Percentiles rank a stretch among this genome's conserved stretches.
These are phyloP conservation scores for Phlogophora meticulosa DNA, from an alignment of 2,888 invertebrate genomes.

Conservation along the genomic window DNA sequence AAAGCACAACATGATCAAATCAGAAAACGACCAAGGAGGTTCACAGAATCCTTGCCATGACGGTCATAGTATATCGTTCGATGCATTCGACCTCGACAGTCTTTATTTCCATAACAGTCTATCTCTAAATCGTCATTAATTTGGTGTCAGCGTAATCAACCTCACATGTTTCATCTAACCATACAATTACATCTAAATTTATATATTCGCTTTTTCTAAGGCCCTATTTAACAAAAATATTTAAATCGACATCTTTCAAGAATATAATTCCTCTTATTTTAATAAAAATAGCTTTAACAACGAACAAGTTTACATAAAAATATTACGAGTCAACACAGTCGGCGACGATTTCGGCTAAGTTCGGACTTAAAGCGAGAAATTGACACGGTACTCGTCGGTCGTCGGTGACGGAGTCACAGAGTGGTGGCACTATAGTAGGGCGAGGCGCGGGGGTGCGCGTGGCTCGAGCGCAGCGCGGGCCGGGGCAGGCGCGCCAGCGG, in stretches of 20 bases:
- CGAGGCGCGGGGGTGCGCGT: slow-evolving; percentile 72
- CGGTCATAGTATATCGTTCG: slow-evolving; percentile 77
- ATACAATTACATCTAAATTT: slow-evolving; percentile 87
- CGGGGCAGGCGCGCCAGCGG: slow-evolving; percentile 75
- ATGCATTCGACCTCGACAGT: slow-evolving; percentile 88
- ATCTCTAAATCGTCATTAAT: slow-evolving; percentile 80
- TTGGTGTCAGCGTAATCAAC: slow-evolving; percentile 86
- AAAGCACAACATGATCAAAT: slow-evolving; percentile 89
- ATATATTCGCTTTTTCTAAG: slow-evolving; percentile 84
- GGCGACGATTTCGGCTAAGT: slow-evolving; percentile 84
- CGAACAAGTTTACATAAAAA: slow-evolving; percentile 89
- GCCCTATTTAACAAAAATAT: slow-evolving; percentile 91
- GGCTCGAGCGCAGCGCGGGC: slow-evolving; percentile 73
- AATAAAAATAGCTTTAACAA: slow-evolving; percentile 90
- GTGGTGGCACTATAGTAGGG: slow-evolving; percentile 85
- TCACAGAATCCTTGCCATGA: slow-evolving; percentile 81
- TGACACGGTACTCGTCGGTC: slow-evolving; percentile 83
- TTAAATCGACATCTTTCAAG: slow-evolving; percentile 87
- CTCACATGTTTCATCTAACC: slow-evolving; percentile 85
- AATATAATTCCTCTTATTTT: slow-evolving; percentile 89
- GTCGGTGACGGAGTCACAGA: slow-evolving; percentile 79
- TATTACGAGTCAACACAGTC: slow-evolving; percentile 88
- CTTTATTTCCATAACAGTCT: slow-evolving; percentile 86
- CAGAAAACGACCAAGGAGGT: slow-evolving; percentile 79
- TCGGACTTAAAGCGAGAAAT: slow-evolving; percentile 90